Evolutionary conservation across 2,797 vertebrate species (phyloP).

Genomic region (Paedocypris micromegethes): DNA sequence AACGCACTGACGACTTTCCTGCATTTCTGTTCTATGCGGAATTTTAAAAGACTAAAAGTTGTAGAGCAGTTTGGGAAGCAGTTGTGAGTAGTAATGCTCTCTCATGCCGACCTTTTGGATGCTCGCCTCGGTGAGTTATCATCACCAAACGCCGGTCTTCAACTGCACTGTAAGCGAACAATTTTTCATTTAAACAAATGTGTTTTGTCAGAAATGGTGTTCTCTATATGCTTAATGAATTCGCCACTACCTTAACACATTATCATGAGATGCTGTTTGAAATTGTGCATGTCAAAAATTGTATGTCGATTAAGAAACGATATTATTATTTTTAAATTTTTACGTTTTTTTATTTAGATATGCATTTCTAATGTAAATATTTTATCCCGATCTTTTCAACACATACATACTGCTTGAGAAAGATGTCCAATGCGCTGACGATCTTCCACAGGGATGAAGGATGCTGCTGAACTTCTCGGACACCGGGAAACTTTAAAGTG

Average conservation of each 20-base stretch:
- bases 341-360: not conserved
- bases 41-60: slow-evolving; percentile 87
- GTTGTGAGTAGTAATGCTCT: slow-evolving; percentile 96
- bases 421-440: slow-evolving; percentile 21
- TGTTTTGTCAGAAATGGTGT: slow-evolving; percentile 29
- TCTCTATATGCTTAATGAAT: no score
- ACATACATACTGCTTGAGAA: slow-evolving; percentile 13
- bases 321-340: not conserved
- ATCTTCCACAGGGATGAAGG: slow-evolving; percentile 87
- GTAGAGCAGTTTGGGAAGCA: slow-evolving; percentile 79
- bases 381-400: no score
- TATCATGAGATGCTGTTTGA: no score
- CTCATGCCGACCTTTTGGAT: slow-evolving; percentile 99
- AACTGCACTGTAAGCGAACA: slow-evolving; percentile 76
- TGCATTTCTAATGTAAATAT: not conserved
- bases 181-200: slow-evolving; percentile 59
- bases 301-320: no score
- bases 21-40: slow-evolving; percentile 95
- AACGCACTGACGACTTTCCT: slow-evolving; percentile 96
- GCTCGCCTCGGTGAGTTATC: slow-evolving; percentile 96
- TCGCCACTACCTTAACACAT: no score
- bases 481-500: slow-evolving; percentile 95
- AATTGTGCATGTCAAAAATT: no score
- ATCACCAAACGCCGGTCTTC: slow-evolving; percentile 74
- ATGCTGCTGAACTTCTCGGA: slow-evolving; percentile 90